These are phyloP conservation scores for Cydia amplana DNA, from an alignment of 1,140 invertebrate species.

Conservation along the genomic window DNA sequence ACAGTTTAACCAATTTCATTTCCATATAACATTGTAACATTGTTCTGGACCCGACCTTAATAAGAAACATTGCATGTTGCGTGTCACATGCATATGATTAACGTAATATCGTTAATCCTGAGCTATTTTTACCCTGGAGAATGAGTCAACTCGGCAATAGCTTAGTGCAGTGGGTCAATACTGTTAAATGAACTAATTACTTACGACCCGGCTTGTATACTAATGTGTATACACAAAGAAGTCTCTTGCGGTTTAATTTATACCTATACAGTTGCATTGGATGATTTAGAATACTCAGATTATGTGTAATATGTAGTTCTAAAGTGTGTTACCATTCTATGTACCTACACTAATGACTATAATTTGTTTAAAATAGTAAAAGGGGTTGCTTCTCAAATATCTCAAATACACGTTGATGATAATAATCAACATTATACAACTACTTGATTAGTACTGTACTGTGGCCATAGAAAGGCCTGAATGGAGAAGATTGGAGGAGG, in stretches of 20 bases:
- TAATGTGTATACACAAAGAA: slow-evolving; percentile 5
- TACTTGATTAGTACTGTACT: too few relatives aligned
- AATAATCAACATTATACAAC: too few relatives aligned
- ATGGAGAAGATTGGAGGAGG: too few relatives aligned
- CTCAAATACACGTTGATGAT: too few relatives aligned
- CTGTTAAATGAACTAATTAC: slow-evolving; percentile 4
- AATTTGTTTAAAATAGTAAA: too few relatives aligned
- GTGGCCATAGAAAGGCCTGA: too few relatives aligned
- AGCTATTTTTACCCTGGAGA: not conserved
- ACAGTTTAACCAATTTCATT: not conserved
- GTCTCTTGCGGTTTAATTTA: not conserved
- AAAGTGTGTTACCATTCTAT: too few relatives aligned
- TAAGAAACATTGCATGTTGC: slow-evolving; percentile 13
- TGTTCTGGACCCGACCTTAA: not conserved
- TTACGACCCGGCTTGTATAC: slow-evolving; percentile 23
- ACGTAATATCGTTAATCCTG: not conserved
- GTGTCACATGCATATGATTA: slow-evolving; percentile 1
- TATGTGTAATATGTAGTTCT: too few relatives aligned
- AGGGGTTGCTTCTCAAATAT: too few relatives aligned
- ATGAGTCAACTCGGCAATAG: not conserved
- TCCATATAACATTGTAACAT: not conserved
- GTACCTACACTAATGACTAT: too few relatives aligned
- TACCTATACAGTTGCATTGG: too few relatives aligned
- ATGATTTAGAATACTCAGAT: too few relatives aligned
- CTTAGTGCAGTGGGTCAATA: not conserved